Evolutionary conservation across 2,888 invertebrate species (phyloP).

Genomic region (Argynnis bischoffii): DNA sequence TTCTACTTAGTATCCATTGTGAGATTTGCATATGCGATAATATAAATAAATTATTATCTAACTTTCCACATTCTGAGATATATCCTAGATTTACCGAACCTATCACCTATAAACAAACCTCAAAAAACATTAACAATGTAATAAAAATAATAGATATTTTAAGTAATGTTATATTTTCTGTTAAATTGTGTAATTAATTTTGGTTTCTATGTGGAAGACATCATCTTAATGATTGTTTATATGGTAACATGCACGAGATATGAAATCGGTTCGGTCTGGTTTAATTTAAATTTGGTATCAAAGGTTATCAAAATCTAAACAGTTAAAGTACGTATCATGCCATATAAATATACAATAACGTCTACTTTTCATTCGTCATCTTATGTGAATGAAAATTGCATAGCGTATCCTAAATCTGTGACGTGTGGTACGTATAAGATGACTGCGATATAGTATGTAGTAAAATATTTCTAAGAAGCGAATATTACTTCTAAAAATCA

Average conservation of each 20-base stretch:
- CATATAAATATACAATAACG: background rate
- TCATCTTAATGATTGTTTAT: constrained; percentile 11
- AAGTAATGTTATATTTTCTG: background rate
- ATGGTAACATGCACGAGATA: constrained; percentile 4
- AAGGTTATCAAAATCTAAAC: constrained; percentile 25
- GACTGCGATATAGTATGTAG: too few species aligned
- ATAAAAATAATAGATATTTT: too few species aligned
- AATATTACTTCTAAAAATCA: background rate
- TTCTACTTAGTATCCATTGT: background rate
- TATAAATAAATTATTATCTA: constrained; percentile 3
- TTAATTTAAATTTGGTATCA: constrained; percentile 15
- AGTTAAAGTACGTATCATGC: constrained; percentile 28
- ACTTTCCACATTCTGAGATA: too few species aligned
- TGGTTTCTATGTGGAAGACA: constrained; percentile 8
- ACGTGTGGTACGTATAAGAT: too few species aligned
- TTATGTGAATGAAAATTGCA: too few species aligned
- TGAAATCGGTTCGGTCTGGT: constrained; percentile 11
- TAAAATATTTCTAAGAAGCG: too few species aligned
- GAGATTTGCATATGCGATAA: constrained; percentile 22
- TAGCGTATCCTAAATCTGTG: too few species aligned
- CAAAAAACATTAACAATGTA: too few species aligned
- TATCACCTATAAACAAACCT: too few species aligned
- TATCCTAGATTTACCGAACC: too few species aligned
- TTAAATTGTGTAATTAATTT: constrained; percentile 1
- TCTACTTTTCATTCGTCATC: background rate